Conservation (phyloP, 2,797 vertebrate genomes). For the Chiloscyllium punctatum region DNA sequence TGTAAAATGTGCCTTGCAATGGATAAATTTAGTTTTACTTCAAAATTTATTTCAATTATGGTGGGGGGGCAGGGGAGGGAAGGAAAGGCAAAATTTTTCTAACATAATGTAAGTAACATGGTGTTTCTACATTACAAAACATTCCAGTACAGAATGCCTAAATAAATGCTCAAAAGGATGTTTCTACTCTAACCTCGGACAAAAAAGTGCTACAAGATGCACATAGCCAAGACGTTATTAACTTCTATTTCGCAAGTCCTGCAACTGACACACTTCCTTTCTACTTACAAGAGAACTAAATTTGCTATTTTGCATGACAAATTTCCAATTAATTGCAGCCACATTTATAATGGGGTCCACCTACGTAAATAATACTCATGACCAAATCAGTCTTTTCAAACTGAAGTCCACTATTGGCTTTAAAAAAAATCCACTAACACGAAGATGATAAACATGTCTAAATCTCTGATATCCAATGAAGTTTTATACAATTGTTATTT, state of each 20-base stretch:
- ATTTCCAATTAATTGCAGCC: not conserved
- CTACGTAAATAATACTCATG: not conserved
- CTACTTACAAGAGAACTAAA: not conserved
- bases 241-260: no score
- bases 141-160: not conserved
- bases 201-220: not conserved
- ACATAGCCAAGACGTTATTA: no score
- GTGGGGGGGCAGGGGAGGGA: not conserved
- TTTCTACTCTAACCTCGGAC: not conserved
- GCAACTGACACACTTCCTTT: no score
- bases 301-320: not conserved
- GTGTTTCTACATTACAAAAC: not conserved
- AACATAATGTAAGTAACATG: not conserved
- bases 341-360: not conserved
- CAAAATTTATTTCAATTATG: not conserved
- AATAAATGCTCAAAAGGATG: not conserved
- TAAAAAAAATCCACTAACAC: not conserved
- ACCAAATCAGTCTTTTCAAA: not conserved
- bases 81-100: not conserved
- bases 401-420: not conserved
- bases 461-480: not conserved
- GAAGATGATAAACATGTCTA: not conserved
- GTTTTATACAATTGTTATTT: not conserved
- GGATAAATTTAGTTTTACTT: not conserved
- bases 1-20: not conserved